Evolutionary conservation across 2,797 vertebrate species (phyloP).

Genomic region (Parauchenoglanis ngamensis): DNA sequence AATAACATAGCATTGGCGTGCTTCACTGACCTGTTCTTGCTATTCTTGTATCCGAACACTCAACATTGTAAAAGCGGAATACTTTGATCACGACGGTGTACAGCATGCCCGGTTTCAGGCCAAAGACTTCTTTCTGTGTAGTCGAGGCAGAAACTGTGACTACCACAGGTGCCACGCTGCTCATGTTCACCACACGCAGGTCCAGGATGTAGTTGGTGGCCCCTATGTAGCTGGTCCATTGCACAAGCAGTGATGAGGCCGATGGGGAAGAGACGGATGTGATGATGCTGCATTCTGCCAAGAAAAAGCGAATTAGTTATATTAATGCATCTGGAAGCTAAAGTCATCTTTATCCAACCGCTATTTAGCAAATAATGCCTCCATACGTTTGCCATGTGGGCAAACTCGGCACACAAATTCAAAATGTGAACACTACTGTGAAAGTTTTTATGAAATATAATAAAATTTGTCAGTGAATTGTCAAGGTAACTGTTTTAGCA

Average conservation of each 20-base stretch:
- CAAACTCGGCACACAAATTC: neutral
- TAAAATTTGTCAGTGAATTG: neutral
- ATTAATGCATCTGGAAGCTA: neutral
- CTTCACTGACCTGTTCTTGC: conserved; percentile 67
- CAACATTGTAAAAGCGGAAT: conserved; percentile 60
- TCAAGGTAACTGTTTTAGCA: neutral
- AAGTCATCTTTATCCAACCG: neutral
- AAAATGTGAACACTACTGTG: no score
- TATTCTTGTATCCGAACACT: conserved; percentile 53
- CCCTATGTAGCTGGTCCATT: conserved; percentile 64
- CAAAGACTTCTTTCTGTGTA: conserved; percentile 61
- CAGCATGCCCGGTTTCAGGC: conserved; percentile 68
- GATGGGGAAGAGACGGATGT: conserved; percentile 61
- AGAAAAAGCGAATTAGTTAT: neutral
- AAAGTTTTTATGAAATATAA: neutral
- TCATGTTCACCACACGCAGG: conserved; percentile 69
- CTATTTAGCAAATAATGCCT: neutral
- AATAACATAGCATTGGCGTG: neutral
- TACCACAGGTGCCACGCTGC: conserved; percentile 63
- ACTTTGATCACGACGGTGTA: conserved; percentile 78
- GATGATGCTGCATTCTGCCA: conserved; percentile 70
- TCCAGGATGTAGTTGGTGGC: conserved; percentile 76
- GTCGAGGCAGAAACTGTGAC: neutral
- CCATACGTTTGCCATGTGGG: neutral
- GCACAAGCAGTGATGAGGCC: conserved; percentile 69